Base-by-base conservation (phyloP, 2,888 invertebrate genomes). In the Brassicogethes aeneus region DNA sequence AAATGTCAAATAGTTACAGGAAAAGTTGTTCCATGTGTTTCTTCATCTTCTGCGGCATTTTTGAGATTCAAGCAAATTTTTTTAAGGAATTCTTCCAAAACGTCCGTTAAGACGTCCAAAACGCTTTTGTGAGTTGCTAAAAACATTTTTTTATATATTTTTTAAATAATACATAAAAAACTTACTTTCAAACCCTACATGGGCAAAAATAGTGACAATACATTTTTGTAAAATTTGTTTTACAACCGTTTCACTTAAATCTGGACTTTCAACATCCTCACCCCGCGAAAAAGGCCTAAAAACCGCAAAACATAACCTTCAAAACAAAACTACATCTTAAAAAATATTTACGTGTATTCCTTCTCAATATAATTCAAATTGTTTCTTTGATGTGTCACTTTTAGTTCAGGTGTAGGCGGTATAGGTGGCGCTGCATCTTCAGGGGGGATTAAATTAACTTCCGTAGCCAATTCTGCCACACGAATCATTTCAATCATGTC, bases 161-260 rank as follows among this genome's bases (percentile, higher is more conserved):
- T 8, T 16, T 15, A 35, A 30, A 34, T 31, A 31, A 30, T 10
- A 14, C 17, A 14, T 13, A 43, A 32, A 42, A 33, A 16, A 47
- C 50, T 46, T 59, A 68, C 70, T 70, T 61, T 74, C 72, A 59
- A 65, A 76, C 41, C 75, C 75, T 43, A 72, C 66, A 48, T 75
- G 75, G 23, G 74, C 74, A 48, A 72, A 61, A 47, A 75, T 56
- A 36, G 70, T 63, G 29, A 66, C 69, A n/a, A 74, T 65, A 37
- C 70, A 63, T 54, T 75, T 73, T 31, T 58, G 65, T 37, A 75
- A 55, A 40, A 73, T 53, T 41, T 65, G 52, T 46, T 57, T 62
- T 3, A 64, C 61, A 33, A 65, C 52, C 14, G 53, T 50, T 41
- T 57, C 54, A 51, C 61, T 64, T 35, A 70, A 41, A 47, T 64